A percentile compares a stretch with the other conserved stretches of the same genome.
Evolutionary conservation across 2,888 invertebrate species (phyloP).

Genomic region (Oxycera nigricornis): DNA sequence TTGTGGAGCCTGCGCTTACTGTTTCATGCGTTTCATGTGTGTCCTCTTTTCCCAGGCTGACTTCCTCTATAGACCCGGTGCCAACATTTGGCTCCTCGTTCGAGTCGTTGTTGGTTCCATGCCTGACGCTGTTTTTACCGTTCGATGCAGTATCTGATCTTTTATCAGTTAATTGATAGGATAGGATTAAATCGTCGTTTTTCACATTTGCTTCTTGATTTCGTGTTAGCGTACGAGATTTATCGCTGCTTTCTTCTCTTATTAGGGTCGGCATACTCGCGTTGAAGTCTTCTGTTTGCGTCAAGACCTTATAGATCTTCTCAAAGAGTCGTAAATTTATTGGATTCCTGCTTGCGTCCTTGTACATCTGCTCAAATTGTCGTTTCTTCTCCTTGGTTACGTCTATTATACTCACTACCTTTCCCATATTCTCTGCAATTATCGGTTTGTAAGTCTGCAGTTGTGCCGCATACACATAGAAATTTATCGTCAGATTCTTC

Average conservation of each 20-base stretch:
- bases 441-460: background rate
- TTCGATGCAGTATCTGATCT: background rate
- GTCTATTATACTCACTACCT: background rate
- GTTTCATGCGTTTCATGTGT: background rate
- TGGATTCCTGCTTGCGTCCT: background rate
- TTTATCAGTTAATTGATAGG: background rate
- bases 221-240: background rate
- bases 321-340: conserved; percentile 15
- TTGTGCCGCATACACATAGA: background rate
- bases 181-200: conserved; percentile 17
- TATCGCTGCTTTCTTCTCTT: background rate
- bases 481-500: background rate
- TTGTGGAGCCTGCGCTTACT: background rate
- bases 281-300: background rate
- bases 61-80: conserved; percentile 40
- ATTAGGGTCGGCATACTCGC: background rate
- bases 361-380: background rate
- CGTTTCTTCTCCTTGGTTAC: background rate
- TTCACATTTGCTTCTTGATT: background rate
- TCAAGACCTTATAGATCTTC: background rate
- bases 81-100: conserved; percentile 20
- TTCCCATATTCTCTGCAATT: background rate
- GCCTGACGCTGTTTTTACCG: background rate
- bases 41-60: conserved; percentile 8
- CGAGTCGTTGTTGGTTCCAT: background rate